Conservation (phyloP, 2,797 vertebrate genomes). For the Chelon labrosus region DNA sequence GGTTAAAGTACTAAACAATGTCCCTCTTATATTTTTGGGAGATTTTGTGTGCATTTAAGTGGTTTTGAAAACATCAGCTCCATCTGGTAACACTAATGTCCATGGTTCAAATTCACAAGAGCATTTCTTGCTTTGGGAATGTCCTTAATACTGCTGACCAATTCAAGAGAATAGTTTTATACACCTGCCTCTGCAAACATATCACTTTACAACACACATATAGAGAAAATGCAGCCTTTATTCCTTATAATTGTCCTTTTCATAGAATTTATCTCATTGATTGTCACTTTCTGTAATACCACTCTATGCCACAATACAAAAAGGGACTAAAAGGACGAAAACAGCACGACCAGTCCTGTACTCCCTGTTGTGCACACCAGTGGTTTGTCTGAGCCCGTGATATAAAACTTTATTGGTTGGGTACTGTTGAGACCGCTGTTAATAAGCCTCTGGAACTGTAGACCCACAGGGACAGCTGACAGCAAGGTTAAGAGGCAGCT, state of each 20-base stretch:
- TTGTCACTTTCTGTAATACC: conserved; percentile 13
- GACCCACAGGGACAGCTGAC: conserved; percentile 21
- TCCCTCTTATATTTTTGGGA: too few relatives aligned
- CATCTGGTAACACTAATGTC: neutral
- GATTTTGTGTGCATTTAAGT: too few relatives aligned
- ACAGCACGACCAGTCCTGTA: conserved; percentile 7
- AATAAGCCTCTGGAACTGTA: conserved; percentile 46
- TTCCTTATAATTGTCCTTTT: conserved; percentile 9
- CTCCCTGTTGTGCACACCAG: conserved; percentile 31
- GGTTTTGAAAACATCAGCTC: too few relatives aligned
- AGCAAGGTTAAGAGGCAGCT: conserved; percentile 53
- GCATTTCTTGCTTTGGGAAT: too few relatives aligned
- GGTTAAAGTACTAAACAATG: too few relatives aligned
- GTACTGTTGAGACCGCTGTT: conserved; percentile 47
- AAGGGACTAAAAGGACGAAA: conserved; percentile 33
- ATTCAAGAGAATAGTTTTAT: too few relatives aligned
- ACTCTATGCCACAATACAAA: conserved; percentile 11
- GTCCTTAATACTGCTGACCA: too few relatives aligned
- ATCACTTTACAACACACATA: neutral
- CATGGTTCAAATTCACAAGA: neutral
- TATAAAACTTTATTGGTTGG: conserved; percentile 51
- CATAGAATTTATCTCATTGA: neutral
- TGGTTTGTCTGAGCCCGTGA: conserved; percentile 38
- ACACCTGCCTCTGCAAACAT: neutral
- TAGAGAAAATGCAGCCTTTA: neutral